Evolutionary conservation across 2,797 vertebrate genomes (phyloP), one percentile per base, ranked within the genome.

Genomic region (Gambelia wislizenii): DNA sequence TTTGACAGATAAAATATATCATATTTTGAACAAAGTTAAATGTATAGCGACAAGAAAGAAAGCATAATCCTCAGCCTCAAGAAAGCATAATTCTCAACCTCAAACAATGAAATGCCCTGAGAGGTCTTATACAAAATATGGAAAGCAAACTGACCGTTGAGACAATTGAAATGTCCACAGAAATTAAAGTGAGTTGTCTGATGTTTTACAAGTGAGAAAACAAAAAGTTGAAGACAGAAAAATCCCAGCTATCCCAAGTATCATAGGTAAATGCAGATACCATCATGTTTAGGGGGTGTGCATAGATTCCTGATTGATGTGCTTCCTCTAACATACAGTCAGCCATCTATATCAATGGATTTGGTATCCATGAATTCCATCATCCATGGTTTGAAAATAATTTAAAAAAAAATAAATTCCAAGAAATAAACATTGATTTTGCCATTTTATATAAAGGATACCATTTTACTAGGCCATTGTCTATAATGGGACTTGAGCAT

Each of bases 61-160:
- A n/a, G n/a, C n/a, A n/a, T n/a, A n/a, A 16, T 94, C 93, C 92
- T 86, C 59, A 91, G 36, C 56, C 89, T 2, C 0, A 90, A 72
- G 20, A 2, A 89, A 93, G 14, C 18, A 56, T 91, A 59, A 25
- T 76, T 91, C 22, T 84, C 78, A 90, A 77, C 42, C 78, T 93
- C 70, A 92, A 91, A 93, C 13, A 89, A 86, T 64, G 59, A 93
- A 94, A 83, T 13, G 59, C 88, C 49, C 56, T 89, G 83, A 92
- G 76, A 91, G 0, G 89, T 16, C 78, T 1, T 82, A 67, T 87
- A 88, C 88, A 91, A 93, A 94, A 92, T 90, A 86, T 83, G 67
- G 3, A 90, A 84, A 84, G 30, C 81, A 91, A 80, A 18, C n/a
- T 18, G 85, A 7, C 30, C 2, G 2, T 13, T 79, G 27, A 88